Conservation (phyloP, 1,140 invertebrate genomes). For the Oedothorax gibbosus region DNA sequence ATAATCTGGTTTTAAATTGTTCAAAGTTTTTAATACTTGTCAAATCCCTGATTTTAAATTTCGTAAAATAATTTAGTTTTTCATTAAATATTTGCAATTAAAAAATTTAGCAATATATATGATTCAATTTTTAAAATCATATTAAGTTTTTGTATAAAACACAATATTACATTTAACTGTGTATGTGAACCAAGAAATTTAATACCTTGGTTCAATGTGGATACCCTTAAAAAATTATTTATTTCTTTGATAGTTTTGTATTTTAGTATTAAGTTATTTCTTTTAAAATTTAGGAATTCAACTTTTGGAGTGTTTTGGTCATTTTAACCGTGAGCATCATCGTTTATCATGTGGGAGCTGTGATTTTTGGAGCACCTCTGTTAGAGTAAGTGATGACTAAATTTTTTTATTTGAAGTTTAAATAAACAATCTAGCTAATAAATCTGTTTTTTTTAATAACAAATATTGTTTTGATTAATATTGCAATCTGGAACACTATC, state of each 20-base stretch:
- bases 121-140: too few relatives aligned
- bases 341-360: conserved; percentile 74
- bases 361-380: conserved; percentile 82
- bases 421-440: neutral
- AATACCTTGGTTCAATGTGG: neutral
- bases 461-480: neutral
- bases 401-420: neutral
- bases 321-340: neutral
- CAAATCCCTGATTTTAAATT: too few relatives aligned
- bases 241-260: neutral
- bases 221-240: neutral
- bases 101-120: too few relatives aligned
- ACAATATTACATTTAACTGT: too few relatives aligned
- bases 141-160: too few relatives aligned
- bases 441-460: neutral
- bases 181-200: too few relatives aligned
- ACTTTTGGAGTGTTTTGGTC: neutral
- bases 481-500: too few relatives aligned
- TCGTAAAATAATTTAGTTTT: too few relatives aligned
- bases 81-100: too few relatives aligned
- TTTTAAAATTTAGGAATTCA: conserved; percentile 22
- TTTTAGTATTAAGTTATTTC: neutral
- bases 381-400: conserved; percentile 64
- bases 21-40: too few relatives aligned
- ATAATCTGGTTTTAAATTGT: too few relatives aligned